Evolutionary conservation across 2,797 vertebrate species (phyloP), one percentile per base, ranked within the genome.

Genomic region (Anomalospiza imberbis): DNA sequence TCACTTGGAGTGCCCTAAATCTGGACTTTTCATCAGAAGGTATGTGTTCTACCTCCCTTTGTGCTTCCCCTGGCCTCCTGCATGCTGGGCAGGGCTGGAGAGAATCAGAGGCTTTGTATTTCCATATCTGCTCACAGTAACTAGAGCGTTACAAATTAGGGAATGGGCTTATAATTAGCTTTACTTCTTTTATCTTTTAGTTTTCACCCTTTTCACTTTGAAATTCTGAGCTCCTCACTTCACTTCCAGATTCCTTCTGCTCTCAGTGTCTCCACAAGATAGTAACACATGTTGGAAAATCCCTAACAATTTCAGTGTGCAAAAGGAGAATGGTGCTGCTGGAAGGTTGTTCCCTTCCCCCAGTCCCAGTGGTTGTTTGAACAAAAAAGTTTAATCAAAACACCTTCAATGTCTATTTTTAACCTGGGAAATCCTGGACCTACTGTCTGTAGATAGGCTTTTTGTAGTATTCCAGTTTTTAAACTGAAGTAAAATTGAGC

Each of bases 31-130:
- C 26, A 34, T 24, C 50, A 44, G 67, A 62, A 55, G 57, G 7
- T 26, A 17, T 4, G 0, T 10, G 4, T 17, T 34, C 0, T 8
- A 16, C 25, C 28, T 48, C 25, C 5, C 28, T 2, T 1, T 28
- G 29, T 25, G 24, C 53, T n/a, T 87, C 28, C 26, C 8, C 7
- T 58, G 63, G 55, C 67, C 68, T 85, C 28, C 3, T 12, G 29
- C 6, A 21, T 18, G 14, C 63, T 28, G n/a, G 51, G 48, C n/a
- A 70, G 79, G 45, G 44, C 48, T 7, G 7, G 31, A 34, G 31
- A 66, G 53, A 32, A n/a, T 16, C 45, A 21, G n/a, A 68, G 51
- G 17, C 34, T 51, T 87, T 51, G 10, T 45, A 6, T 72, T 94
- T 86, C 66, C 48, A 24, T 88, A n/a, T n/a, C 75, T 71, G 50